Percentiles rank a stretch among this genome's conserved stretches.
phyloP scores from a whole-genome alignment of 2,888 invertebrate species.

The Hemicrepidius hirtus region DNA sequence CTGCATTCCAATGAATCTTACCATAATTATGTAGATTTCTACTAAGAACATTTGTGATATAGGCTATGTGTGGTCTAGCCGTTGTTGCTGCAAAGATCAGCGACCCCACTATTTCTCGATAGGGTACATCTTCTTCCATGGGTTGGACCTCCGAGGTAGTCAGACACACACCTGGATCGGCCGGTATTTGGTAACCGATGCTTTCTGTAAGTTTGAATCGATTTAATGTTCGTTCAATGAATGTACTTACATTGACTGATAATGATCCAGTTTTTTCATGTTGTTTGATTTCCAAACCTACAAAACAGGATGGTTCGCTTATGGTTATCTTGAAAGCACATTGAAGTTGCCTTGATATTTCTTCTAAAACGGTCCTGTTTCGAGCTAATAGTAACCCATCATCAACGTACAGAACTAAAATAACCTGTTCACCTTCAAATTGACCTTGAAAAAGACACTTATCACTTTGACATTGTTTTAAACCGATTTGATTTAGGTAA shows the following conservation, averaged over 20 bases:
- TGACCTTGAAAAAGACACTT: conserved; percentile 37
- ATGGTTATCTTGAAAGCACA: background rate
- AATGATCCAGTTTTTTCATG: background rate
- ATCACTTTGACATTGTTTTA: conserved; percentile 19
- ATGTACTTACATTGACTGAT: background rate
- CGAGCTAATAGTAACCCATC: conserved; percentile 27
- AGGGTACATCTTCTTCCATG: background rate
- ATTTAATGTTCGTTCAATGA: background rate
- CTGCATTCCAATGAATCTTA: conserved; percentile 33
- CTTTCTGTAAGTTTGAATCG: background rate
- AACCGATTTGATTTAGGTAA: background rate
- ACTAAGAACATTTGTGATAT: conserved; percentile 27
- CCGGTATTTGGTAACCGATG: background rate
- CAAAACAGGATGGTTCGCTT: background rate
- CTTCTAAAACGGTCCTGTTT: background rate
- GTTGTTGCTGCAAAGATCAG: conserved; percentile 1
- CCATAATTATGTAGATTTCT: conserved; percentile 33
- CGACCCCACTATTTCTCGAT: background rate
- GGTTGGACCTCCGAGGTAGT: too few species aligned
- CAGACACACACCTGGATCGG: background rate
- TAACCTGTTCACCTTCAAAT: conserved; percentile 16
- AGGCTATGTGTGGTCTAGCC: conserved; percentile 42
- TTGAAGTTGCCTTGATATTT: background rate
- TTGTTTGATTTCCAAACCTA: background rate
- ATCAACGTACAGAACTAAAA: conserved; percentile 46